Percentiles rank a stretch among this genome's conserved stretches.
Evolutionary conservation across 92 coral and sea anemone species (phyloP).

Genomic region (Phymanthus crucifer): DNA sequence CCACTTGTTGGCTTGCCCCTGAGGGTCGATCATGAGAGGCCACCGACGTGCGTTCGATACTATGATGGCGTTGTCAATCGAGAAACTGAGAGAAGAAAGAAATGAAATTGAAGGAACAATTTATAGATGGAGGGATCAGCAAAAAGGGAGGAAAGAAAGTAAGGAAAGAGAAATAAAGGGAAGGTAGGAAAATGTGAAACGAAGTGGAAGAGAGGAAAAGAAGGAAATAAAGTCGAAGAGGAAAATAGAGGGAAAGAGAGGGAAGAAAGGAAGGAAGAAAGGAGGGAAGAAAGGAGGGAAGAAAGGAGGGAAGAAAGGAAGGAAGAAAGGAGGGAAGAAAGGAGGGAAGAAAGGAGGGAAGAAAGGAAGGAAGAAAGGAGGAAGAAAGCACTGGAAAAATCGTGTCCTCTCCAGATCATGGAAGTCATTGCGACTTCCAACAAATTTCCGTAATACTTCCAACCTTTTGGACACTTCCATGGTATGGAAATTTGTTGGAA

Average conservation of each 20-base stretch:
- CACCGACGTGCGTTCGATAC: conserved; percentile 93
- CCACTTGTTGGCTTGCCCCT: conserved; percentile 99
- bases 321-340: not conserved
- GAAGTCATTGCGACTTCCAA: too few species aligned
- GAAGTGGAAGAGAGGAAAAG: conserved; percentile 40
- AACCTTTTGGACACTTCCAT: too few species aligned
- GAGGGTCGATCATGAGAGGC: conserved; percentile 98
- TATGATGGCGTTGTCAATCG: conserved; percentile 95
- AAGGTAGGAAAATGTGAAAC: not conserved
- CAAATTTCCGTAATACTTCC: too few species aligned
- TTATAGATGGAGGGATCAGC: not conserved
- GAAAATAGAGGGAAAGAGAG: not conserved
- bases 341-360: conserved; percentile 10
- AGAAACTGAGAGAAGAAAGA: conserved; percentile 65
- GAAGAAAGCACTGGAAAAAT: too few species aligned
- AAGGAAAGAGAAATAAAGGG: not conserved
- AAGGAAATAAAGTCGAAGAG: not conserved
- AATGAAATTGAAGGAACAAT: not conserved
- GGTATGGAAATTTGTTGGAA: too few species aligned
- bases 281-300: not conserved
- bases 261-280: not conserved
- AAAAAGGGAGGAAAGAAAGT: not conserved
- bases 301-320: not conserved
- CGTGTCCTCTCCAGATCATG: too few species aligned
- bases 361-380: not conserved